A percentile compares a stretch with the other conserved stretches of the same genome.
phyloP scores from a whole-genome alignment of 2,888 invertebrate genomes.

The Drosophila buzzatii region DNA sequence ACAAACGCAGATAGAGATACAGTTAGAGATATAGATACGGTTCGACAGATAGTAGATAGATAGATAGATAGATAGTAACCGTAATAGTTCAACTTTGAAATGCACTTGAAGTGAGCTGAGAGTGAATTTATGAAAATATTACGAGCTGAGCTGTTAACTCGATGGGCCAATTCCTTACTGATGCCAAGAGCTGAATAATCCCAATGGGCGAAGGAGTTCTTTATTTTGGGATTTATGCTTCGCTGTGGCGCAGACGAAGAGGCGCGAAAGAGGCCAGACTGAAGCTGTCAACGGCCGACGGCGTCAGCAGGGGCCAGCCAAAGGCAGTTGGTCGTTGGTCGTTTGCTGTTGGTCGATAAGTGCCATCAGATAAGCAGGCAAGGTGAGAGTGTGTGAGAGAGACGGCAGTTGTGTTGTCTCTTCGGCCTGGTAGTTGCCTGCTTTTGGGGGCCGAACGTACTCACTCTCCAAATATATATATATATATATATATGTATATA shows the following conservation, averaged over 20 bases:
- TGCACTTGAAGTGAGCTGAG: constrained; percentile 61
- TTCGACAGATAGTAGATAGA: constrained; percentile 36
- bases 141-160: constrained; percentile 4
- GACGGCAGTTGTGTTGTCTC: constrained; percentile 32
- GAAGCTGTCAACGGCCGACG: constrained; percentile 8
- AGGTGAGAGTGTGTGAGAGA: not conserved
- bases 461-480: constrained; percentile 2
- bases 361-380: constrained; percentile 28
- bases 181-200: not conserved
- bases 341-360: constrained; percentile 5
- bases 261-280: constrained; percentile 18
- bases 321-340: constrained; percentile 28
- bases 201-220: not conserved
- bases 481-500: constrained; percentile 8
- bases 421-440: constrained; percentile 45
- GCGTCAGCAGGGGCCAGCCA: constrained; percentile 21
- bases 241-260: constrained; percentile 12
- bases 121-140: constrained; percentile 33
- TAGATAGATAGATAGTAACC: not conserved
- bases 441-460: constrained; percentile 54
- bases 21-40: constrained; percentile 42
- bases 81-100: constrained; percentile 62
- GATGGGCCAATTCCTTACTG: constrained; percentile 2
- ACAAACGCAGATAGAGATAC: constrained; percentile 25
- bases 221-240: not conserved